Conservation (phyloP, 1,140 invertebrate genomes). For the Antheraea mylitta region DNA sequence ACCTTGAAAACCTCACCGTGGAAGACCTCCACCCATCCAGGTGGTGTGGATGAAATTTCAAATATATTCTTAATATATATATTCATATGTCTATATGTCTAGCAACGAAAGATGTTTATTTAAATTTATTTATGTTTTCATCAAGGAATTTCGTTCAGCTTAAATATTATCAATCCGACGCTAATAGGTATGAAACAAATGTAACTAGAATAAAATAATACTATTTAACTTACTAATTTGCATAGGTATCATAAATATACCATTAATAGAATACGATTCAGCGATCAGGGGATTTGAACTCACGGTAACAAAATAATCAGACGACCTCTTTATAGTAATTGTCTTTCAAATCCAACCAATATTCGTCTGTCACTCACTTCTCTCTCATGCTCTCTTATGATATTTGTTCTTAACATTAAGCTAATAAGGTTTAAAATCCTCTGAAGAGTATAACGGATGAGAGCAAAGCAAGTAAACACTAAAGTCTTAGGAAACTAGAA, state of each 20-base stretch:
- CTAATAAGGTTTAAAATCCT: background rate
- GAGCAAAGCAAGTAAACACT: background rate
- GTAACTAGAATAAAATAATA: background rate
- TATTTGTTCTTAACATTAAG: background rate
- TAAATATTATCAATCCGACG: background rate
- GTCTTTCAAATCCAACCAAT: background rate
- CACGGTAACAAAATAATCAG: background rate
- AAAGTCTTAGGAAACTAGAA: conserved; percentile 38
- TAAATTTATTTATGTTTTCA: background rate
- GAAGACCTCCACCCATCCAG: too few relatives aligned
- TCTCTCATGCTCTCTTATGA: background rate
- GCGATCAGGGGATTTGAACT: background rate
- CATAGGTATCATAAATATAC: conserved; percentile 1
- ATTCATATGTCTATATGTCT: too few relatives aligned
- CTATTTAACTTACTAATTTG: background rate
- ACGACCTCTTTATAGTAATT: background rate
- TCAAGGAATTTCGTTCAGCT: background rate
- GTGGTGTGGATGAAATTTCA: too few relatives aligned
- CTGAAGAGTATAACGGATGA: background rate
- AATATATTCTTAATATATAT: too few relatives aligned
- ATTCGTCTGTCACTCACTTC: background rate
- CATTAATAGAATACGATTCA: background rate
- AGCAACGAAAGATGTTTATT: too few relatives aligned
- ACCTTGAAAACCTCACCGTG: too few relatives aligned
- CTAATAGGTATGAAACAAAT: background rate